Conservation (phyloP, 2,113 vertebrate species). For the Ornithorhynchus anatinus region DNA sequence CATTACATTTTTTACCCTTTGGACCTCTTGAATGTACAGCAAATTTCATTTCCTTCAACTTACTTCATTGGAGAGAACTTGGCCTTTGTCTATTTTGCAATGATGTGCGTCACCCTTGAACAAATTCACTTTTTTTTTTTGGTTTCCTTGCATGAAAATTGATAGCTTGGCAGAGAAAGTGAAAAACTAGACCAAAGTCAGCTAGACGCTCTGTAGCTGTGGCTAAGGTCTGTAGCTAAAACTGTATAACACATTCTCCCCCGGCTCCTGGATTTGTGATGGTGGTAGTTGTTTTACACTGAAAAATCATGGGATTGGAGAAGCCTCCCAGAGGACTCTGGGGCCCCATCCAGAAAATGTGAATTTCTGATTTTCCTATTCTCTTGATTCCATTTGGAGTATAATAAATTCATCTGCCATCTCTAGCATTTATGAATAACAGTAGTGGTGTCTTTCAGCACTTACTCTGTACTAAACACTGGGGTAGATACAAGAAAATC, state of each 20-base stretch:
- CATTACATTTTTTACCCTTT: slow-evolving; percentile 15
- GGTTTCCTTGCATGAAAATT: slow-evolving; percentile 29
- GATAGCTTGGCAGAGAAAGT: slow-evolving; percentile 5
- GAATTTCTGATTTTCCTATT: too few relatives aligned
- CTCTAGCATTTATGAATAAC: too few relatives aligned
- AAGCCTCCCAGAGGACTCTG: too few relatives aligned
- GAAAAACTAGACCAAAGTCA: slow-evolving; percentile 10
- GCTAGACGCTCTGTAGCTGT: background rate
- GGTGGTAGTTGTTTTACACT: too few relatives aligned
- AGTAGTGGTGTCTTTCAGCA: too few relatives aligned
- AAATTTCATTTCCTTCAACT: slow-evolving; percentile 18
- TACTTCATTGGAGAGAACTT: background rate
- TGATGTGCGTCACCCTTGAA: slow-evolving; percentile 8
- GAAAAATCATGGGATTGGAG: too few relatives aligned
- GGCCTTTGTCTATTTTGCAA: background rate
- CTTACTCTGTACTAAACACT: too few relatives aligned
- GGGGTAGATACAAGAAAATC: too few relatives aligned
- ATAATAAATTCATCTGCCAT: too few relatives aligned
- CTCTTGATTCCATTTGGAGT: too few relatives aligned
- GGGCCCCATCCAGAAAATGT: too few relatives aligned
- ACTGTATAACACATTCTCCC: slow-evolving; percentile 3
- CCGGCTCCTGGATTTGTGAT: slow-evolving; percentile 16
- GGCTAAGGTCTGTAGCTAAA: slow-evolving; percentile 7
- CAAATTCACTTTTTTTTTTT: slow-evolving; percentile 14
- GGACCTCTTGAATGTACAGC: background rate